These are phyloP conservation scores for Notechis scutatus DNA, from an alignment of 2,113 vertebrate genomes.

Conservation along the genomic window DNA sequence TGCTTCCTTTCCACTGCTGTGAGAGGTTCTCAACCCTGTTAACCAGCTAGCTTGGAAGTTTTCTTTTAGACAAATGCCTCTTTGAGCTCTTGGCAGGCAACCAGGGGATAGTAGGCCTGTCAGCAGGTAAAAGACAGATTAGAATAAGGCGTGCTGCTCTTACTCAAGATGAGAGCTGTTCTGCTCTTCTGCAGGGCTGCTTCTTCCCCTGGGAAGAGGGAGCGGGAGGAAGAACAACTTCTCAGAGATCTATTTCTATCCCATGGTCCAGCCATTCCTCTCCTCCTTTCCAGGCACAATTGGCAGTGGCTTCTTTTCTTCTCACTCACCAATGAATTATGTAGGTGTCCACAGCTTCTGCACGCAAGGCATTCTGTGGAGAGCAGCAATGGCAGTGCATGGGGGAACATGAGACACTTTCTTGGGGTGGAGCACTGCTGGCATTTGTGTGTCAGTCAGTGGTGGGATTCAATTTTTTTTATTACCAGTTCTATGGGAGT, in stretches of 20 bases:
- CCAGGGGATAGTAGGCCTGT: not conserved
- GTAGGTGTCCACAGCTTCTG: not conserved
- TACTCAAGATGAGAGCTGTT: not conserved
- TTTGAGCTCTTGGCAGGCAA: not conserved
- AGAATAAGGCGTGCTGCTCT: not conserved
- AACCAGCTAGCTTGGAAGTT: slow-evolving; percentile 19
- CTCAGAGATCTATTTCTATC: not conserved
- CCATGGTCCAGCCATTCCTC: not conserved
- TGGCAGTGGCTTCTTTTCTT: not conserved
- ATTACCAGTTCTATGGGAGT: no score
- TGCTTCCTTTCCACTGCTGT: slow-evolving; percentile 3
- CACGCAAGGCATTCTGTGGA: not conserved
- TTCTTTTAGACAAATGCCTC: not conserved
- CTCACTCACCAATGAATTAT: not conserved
- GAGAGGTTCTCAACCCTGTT: slow-evolving; percentile 25
- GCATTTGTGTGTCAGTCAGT: not conserved
- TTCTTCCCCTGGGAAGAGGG: not conserved
- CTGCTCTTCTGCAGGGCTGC: not conserved
- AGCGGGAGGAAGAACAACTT: not conserved
- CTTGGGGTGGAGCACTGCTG: not conserved
- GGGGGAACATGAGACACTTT: not conserved
- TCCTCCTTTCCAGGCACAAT: not conserved
- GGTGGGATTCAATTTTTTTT: no score
- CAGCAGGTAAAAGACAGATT: not conserved
- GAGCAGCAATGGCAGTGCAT: not conserved